Evolutionary conservation across 1,140 invertebrate species (phyloP), one percentile per base, ranked within the genome.

Genomic region (Cydia splendana): DNA sequence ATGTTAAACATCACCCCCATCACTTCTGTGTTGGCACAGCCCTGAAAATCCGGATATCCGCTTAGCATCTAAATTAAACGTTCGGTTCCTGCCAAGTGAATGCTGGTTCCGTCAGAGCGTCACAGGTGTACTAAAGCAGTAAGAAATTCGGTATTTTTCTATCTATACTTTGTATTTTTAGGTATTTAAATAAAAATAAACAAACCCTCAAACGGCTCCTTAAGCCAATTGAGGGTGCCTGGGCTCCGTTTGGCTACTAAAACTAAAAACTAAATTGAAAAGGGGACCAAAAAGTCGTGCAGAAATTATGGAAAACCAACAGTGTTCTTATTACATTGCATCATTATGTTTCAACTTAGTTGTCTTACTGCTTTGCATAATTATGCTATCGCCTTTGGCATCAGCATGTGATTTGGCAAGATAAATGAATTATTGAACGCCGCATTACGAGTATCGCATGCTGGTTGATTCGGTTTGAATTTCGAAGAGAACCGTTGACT

Each of bases 41-140:
- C 73, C 18, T 24, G 42, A 65, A 51, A 34, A 75, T 75, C 51
- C 28, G 42, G 75, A 75, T 75, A 34, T 42, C 57, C 34, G 28
- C 38, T 71, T 71, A 71, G 67, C 67, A 71, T 71, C 30, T 38
- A 71, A 71, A 57, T 75, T 75, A 75, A 75, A 57, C 12, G 73
- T 48, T 24, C 30, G 48, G 74, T 20, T 38, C 13, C n/a, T 18
- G 67, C 67, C 30, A 71, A 71, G 67, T 20, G 15, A 34, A 34
- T 38, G 67, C 42, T 71, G 34, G 65, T 18, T 5, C 15, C 34
- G 9, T 10, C 18, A 24, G 57, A 10, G 15, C n/a, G 48, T 20
- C 57, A 62, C 57, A 62, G 57, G n/a, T 62, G 57, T 24, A 10
- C 9, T 62, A 24, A 20, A 62, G 20, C 57, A 62, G 57, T 62